phyloP scores from a whole-genome alignment of 2,888 invertebrate species.

The Elysia crispata region DNA sequence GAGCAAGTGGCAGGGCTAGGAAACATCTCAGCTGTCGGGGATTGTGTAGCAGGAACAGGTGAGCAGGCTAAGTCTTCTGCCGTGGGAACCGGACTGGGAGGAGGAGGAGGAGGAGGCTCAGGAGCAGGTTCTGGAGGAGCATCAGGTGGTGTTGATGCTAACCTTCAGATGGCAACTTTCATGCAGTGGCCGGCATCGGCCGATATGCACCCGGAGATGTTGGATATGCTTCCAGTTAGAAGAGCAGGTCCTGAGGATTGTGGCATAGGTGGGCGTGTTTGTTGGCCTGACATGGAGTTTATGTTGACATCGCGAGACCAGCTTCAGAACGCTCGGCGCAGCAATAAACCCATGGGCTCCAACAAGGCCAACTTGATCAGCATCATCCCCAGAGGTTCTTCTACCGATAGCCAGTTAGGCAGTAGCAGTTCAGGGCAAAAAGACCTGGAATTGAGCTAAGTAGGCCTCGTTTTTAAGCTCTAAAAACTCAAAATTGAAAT shows the following conservation, averaged over 20 bases:
- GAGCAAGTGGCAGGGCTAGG: conserved; percentile 32
- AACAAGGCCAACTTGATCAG: conserved; percentile 48
- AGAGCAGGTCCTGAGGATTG: conserved; percentile 36
- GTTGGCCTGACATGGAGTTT: conserved; percentile 49
- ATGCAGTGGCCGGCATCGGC: conserved; percentile 48
- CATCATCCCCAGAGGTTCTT: conserved; percentile 39
- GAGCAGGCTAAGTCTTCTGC: conserved; percentile 6
- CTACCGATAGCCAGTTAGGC: neutral
- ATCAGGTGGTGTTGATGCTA: conserved; percentile 18
- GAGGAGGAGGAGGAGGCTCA: neutral
- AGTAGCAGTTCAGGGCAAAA: too few species aligned
- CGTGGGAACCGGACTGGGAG: neutral
- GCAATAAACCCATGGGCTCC: conserved; percentile 49
- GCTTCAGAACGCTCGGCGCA: conserved; percentile 35
- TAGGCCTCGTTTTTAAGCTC: too few species aligned
- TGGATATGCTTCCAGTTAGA: conserved; percentile 47
- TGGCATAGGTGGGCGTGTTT: conserved; percentile 27
- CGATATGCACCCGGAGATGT: conserved; percentile 49
- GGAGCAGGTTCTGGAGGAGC: neutral
- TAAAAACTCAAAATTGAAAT: too few species aligned
- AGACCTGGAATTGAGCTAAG: too few species aligned
- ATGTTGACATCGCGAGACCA: conserved; percentile 45
- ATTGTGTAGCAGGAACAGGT: neutral
- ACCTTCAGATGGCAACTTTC: conserved; percentile 25
- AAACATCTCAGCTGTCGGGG: too few species aligned